Evolutionary conservation across 2,113 vertebrate species (phyloP).

Genomic region (Polyodon spathula): DNA sequence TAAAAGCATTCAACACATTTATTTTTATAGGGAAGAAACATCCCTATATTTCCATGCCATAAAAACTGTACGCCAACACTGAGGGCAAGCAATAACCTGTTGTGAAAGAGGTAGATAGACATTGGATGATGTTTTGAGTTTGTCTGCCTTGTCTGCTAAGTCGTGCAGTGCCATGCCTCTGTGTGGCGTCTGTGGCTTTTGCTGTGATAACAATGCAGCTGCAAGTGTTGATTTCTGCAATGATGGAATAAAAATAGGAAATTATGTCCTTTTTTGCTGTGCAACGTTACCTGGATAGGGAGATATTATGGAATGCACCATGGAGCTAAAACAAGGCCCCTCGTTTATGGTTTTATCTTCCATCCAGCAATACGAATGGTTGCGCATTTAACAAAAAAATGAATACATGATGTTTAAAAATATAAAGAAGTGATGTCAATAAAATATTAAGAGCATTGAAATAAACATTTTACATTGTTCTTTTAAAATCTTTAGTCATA

Average conservation of each 20-base stretch:
- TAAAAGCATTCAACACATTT: slow-evolving; percentile 69
- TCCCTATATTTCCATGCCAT: slow-evolving; percentile 72
- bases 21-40: slow-evolving; percentile 72
- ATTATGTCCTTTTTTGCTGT: background rate
- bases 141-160: slow-evolving; percentile 57
- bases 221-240: slow-evolving; percentile 22
- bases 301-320: no score
- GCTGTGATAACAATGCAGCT: slow-evolving; percentile 50
- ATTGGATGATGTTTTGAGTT: slow-evolving; percentile 62
- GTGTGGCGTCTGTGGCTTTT: slow-evolving; percentile 48
- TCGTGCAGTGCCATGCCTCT: slow-evolving; percentile 40
- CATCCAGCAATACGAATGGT: no score
- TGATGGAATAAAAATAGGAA: background rate
- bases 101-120: slow-evolving; percentile 74
- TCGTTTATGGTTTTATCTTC: no score
- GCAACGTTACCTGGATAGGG: background rate
- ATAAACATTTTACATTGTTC: no score
- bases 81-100: slow-evolving; percentile 70
- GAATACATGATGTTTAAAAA: no score
- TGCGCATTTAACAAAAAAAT: no score
- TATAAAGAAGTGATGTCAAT: no score
- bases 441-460: no score
- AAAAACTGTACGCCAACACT: slow-evolving; percentile 75
- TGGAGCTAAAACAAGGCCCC: no score
- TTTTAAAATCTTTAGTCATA: no score